Base-by-base conservation (phyloP, 2,888 invertebrate species). In the Drosophila suboccidentalis region DNA sequence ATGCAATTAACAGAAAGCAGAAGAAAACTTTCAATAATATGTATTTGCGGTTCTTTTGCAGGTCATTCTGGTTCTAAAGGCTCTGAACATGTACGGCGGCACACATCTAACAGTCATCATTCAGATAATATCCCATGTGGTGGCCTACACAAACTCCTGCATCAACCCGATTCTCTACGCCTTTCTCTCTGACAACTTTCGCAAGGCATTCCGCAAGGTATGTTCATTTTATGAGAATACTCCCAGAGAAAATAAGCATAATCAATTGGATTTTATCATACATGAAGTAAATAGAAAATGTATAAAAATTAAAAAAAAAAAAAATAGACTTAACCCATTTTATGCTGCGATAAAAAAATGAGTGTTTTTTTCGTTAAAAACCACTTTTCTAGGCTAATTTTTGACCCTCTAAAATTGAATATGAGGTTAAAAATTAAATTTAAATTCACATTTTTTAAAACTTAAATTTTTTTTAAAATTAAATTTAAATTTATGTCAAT, bases 141-240 rank as follows among this genome's bases (percentile, higher is more conserved):
- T 97, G 68, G 98, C 98, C 17, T 98, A 98, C 93, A 97, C 96
- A 94, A 98, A 98, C 94, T 97, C 97, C 89, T 98, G 98, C 92
- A 96, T 98, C 88, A 98, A 98, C 93, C 98, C 98, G 0, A 96
- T 98, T 80, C 94, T 98, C 54, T 98, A 98, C 93, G 98, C 98
- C 4, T 97, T 98, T 93, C 94, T 98, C 55, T 98, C 98, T 1
- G 98, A 98, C 89, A 98, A 98, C 93, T 98, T 98, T 93, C 95
- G 98, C 82, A 96, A 97, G 91, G 98, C 97, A 22, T 98, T 98
- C 92, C 94, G 94, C 71, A 95, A 95, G 92, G 95, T 93, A 58
- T 2, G 38, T 38, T 2, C 13, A 4, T 36, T 1, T 13, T 13
- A 5, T 36, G 5, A 13, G 5, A 36, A 13, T 13, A 13, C 2